Percentiles rank a stretch among this genome's conserved stretches.
These are phyloP conservation scores for Apamea anceps DNA, from an alignment of 2,888 invertebrate genomes.

Conservation along the genomic window DNA sequence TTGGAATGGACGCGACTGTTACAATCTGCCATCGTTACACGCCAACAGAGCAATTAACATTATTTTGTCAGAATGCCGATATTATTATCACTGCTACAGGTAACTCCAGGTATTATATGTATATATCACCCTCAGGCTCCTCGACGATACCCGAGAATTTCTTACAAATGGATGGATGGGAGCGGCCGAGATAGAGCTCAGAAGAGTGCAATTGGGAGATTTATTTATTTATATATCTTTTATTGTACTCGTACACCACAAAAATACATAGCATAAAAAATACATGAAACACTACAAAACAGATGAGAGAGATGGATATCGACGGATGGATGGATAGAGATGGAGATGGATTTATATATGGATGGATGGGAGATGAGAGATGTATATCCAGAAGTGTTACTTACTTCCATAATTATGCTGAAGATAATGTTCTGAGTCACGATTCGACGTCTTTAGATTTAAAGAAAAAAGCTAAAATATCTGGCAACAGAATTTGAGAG, in stretches of 20 bases:
- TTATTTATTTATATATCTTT: too few species aligned
- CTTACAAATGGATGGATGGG: not conserved
- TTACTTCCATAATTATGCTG: not conserved
- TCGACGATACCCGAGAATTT: not conserved
- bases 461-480: not conserved
- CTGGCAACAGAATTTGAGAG: not conserved
- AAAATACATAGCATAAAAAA: too few species aligned
- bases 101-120: constrained; percentile 59
- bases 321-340: too few species aligned
- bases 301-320: too few species aligned
- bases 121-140: not conserved
- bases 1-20: constrained; percentile 96
- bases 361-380: too few species aligned
- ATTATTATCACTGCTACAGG: constrained; percentile 95
- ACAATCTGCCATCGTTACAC: constrained; percentile 97
- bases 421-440: not conserved
- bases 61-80: constrained; percentile 93
- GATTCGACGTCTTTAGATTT: not conserved
- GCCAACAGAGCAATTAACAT: constrained; percentile 93
- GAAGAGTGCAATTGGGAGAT: not conserved
- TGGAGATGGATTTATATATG: too few species aligned
- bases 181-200: not conserved
- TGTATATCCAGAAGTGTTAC: not conserved
- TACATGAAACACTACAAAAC: too few species aligned
- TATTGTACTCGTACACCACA: too few species aligned